Evolutionary conservation across 2,113 vertebrate species (phyloP).

Genomic region (Paedocypris sp.): DNA sequence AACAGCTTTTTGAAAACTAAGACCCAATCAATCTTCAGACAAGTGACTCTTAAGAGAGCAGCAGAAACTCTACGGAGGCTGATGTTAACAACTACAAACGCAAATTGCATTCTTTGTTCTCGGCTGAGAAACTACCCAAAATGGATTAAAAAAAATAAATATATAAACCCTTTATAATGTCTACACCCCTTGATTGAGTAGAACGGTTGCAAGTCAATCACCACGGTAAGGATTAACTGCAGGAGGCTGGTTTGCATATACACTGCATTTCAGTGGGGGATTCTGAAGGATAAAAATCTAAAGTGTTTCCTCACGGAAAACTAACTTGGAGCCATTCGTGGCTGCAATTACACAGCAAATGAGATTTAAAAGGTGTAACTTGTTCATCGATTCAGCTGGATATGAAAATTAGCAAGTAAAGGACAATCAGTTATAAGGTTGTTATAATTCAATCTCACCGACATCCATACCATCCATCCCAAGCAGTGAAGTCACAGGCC

Average conservation of each 20-base stretch:
- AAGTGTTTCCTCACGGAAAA: not conserved
- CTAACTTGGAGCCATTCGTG: slow-evolving; percentile 6
- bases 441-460: no score
- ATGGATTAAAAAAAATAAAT: no score
- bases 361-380: not conserved
- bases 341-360: slow-evolving; percentile 8
- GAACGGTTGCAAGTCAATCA: not conserved
- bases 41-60: not conserved
- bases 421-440: not conserved
- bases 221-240: not conserved
- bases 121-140: no score
- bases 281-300: slow-evolving; percentile 5
- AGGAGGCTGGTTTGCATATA: not conserved
- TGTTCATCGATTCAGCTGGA: slow-evolving; percentile 11
- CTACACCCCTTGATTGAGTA: not conserved
- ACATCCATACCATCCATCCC: not conserved
- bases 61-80: not conserved
- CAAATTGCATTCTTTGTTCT: not conserved
- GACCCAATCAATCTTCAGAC: slow-evolving; percentile 12
- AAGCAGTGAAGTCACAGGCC: no score
- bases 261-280: not conserved
- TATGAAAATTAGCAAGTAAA: not conserved
- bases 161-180: not conserved
- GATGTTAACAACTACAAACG: not conserved
- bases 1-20: not conserved